Conservation (phyloP, 2,797 vertebrate species). For the Premnoplex brunnescens region DNA sequence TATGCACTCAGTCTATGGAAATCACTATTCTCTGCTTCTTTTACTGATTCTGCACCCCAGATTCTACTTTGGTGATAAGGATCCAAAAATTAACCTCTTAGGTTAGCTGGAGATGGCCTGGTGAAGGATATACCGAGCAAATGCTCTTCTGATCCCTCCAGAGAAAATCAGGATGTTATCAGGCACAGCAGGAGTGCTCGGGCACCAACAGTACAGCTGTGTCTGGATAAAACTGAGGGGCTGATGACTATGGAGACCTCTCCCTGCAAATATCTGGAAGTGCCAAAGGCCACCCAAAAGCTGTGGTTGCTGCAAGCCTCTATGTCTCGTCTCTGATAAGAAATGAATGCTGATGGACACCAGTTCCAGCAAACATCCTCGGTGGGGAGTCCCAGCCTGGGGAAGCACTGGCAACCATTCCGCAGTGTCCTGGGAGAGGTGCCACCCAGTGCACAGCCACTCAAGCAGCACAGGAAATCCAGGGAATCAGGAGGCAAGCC, state of each 20-base stretch:
- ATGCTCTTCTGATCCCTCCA: not conserved
- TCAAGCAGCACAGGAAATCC: not conserved
- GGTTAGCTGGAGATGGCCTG: not conserved
- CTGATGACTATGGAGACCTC: not conserved
- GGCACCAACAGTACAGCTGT: not conserved
- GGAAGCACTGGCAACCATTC: not conserved
- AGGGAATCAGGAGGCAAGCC: not conserved
- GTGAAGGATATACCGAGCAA: not conserved
- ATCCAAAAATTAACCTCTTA: not conserved
- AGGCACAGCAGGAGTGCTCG: not conserved
- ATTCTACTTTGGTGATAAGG: not conserved
- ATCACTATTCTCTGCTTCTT: not conserved
- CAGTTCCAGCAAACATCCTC: fast-evolving
- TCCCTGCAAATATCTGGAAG: not conserved
- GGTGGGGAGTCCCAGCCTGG: not conserved
- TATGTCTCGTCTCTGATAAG: fast-evolving
- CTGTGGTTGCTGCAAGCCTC: not conserved
- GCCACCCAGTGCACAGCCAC: not conserved
- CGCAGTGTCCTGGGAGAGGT: not conserved
- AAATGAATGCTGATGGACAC: not conserved
- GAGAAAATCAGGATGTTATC: not conserved
- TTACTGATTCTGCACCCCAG: not conserved
- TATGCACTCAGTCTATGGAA: not conserved
- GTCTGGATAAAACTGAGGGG: not conserved
- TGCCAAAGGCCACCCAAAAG: not conserved